Conservation (phyloP, 2,797 vertebrate genomes). For the Coracias cyanogaster region DNA sequence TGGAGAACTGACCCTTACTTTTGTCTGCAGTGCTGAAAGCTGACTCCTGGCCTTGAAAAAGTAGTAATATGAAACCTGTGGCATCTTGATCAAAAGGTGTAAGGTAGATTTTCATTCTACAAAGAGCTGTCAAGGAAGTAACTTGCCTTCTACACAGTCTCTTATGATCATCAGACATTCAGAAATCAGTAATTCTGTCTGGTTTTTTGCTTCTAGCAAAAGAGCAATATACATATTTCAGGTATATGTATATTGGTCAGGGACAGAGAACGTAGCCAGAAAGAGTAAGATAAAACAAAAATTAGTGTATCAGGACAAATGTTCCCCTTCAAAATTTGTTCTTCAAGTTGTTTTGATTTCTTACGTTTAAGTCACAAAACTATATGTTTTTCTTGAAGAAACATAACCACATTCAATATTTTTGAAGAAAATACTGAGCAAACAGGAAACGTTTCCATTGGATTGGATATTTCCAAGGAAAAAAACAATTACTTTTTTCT, state of each 20-base stretch:
- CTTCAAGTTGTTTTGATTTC: not conserved
- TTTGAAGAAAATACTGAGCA: not conserved
- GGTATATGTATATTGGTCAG: not conserved
- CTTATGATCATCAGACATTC: not conserved
- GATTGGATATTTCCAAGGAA: not conserved
- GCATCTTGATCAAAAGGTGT: not conserved
- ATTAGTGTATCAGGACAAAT: not conserved
- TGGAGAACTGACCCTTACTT: not conserved
- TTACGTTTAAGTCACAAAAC: not conserved
- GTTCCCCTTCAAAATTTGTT: not conserved
- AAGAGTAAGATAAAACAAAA: not conserved
- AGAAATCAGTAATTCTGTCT: not conserved
- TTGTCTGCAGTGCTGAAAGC: not conserved
- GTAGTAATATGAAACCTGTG: not conserved
- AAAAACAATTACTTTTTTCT: not conserved
- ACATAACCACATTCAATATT: not conserved
- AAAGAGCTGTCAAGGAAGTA: not conserved
- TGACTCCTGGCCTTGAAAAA: not conserved
- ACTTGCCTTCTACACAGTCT: not conserved
- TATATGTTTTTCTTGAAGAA: not conserved
- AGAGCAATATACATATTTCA: not conserved
- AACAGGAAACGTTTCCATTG: not conserved
- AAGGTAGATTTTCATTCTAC: not conserved
- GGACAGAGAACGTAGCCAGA: not conserved
- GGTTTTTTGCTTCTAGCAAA: not conserved